Evolutionary conservation across 2,888 invertebrate species (phyloP).

Genomic region (Eilema depressum): DNA sequence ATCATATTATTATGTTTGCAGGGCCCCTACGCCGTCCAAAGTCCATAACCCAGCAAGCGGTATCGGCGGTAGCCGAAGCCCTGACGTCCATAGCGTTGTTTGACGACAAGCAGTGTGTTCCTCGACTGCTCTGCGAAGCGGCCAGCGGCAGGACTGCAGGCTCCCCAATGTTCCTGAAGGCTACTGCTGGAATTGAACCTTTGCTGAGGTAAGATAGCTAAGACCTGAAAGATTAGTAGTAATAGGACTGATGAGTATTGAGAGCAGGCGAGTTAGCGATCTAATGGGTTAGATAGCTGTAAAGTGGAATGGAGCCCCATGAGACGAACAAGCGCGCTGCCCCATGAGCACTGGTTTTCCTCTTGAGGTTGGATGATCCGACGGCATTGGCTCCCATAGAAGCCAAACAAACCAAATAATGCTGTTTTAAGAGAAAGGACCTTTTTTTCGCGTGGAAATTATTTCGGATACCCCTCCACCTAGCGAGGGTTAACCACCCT

Average conservation of each 20-base stretch:
- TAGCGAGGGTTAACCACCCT: too few relatives aligned
- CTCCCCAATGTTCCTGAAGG: constrained; percentile 66
- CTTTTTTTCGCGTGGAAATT: too few relatives aligned
- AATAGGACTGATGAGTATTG: background rate
- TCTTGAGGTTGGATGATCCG: too few relatives aligned
- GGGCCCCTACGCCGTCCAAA: constrained; percentile 62
- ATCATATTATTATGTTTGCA: constrained; percentile 33
- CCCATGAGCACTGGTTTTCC: too few relatives aligned
- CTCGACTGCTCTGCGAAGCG: constrained; percentile 92
- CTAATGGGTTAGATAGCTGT: too few relatives aligned
- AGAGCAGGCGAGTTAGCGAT: background rate
- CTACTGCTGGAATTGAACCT: constrained; percentile 81
- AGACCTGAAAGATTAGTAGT: background rate
- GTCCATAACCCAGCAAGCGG: constrained; percentile 68
- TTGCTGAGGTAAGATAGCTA: constrained; percentile 82
- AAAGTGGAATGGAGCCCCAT: too few relatives aligned
- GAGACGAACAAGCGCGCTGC: too few relatives aligned
- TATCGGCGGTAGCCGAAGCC: constrained; percentile 73
- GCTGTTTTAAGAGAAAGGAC: too few relatives aligned
- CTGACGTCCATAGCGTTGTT: constrained; percentile 85
- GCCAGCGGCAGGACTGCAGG: constrained; percentile 83
- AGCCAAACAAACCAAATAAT: too few relatives aligned
- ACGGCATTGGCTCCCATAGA: too few relatives aligned
- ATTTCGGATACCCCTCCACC: too few relatives aligned
- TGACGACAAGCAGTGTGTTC: constrained; percentile 93